These are phyloP conservation scores for Nanorana parkeri DNA, from an alignment of 2,113 vertebrate genomes.

Conservation along the genomic window DNA sequence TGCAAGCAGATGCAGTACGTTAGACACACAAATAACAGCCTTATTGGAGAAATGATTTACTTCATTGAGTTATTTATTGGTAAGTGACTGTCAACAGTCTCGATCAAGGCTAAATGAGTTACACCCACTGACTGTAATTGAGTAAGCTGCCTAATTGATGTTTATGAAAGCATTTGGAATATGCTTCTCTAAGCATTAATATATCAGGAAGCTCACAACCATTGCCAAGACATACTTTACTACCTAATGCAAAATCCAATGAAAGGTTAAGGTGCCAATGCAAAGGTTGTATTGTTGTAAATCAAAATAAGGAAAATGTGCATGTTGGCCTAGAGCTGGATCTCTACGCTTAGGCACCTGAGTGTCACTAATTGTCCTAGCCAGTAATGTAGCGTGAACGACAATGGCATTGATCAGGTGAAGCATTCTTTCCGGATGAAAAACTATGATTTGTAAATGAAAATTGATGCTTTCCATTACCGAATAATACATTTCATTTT, in stretches of 20 bases:
- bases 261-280: conserved; percentile 17
- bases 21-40: not conserved
- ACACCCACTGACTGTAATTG: conserved; percentile 30
- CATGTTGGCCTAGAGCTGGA: not conserved
- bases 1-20: not conserved
- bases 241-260: conserved; percentile 27
- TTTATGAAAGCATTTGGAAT: conserved; percentile 42
- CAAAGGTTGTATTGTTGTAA: conserved; percentile 11
- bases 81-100: not conserved
- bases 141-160: conserved; percentile 20
- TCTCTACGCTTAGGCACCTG: not conserved
- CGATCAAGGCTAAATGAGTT: conserved; percentile 23
- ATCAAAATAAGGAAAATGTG: conserved; percentile 7
- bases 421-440: no score
- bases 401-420: not conserved
- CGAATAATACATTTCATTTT: no score
- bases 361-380: conserved; percentile 35
- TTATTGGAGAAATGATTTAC: not conserved
- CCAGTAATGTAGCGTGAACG: conserved; percentile 33
- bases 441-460: no score
- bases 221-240: conserved; percentile 24
- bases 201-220: conserved; percentile 9
- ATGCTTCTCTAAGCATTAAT: conserved; percentile 37
- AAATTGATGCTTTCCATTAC: no score
- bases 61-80: conserved; percentile 15